A percentile compares a stretch with the other conserved stretches of the same genome.
Evolutionary conservation across 2,797 vertebrate species (phyloP).

Genomic region (Bucorvus abyssinicus): DNA sequence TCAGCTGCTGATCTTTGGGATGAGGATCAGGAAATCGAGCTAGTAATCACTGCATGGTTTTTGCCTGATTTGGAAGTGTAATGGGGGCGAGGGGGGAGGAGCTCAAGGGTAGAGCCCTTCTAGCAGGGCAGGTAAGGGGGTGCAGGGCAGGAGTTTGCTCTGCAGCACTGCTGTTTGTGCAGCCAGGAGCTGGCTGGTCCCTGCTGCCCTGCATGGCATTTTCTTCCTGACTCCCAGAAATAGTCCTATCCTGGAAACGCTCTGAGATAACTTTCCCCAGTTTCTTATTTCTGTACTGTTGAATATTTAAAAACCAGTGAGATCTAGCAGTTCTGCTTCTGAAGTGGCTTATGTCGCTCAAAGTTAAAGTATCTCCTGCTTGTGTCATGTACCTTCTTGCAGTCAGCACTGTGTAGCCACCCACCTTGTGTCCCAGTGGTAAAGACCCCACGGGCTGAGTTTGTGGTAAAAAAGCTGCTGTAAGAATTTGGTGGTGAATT

Average conservation of each 20-base stretch:
- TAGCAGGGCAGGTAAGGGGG: too few relatives aligned
- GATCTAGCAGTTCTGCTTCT: background rate
- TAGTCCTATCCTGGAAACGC: background rate
- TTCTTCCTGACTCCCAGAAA: background rate
- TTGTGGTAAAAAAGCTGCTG: background rate
- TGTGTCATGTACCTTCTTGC: background rate
- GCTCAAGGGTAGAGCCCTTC: background rate
- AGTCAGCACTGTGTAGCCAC: background rate
- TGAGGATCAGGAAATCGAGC: background rate
- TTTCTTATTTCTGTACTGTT: background rate
- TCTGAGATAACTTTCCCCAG: background rate
- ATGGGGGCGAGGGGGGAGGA: too few relatives aligned
- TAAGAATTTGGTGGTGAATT: background rate
- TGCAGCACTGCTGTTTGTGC: rapidly evolving
- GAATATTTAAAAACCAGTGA: background rate
- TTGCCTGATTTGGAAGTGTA: background rate
- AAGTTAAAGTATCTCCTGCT: background rate
- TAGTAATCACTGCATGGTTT: rapidly evolving
- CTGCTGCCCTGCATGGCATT: background rate
- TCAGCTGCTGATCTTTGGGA: background rate
- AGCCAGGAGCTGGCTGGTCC: background rate
- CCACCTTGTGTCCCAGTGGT: background rate
- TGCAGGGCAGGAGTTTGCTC: too few relatives aligned
- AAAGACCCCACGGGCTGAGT: background rate
- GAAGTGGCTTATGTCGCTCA: background rate